Evolutionary conservation across 2,888 invertebrate genomes (phyloP).

Genomic region (Coecobrya sp.): DNA sequence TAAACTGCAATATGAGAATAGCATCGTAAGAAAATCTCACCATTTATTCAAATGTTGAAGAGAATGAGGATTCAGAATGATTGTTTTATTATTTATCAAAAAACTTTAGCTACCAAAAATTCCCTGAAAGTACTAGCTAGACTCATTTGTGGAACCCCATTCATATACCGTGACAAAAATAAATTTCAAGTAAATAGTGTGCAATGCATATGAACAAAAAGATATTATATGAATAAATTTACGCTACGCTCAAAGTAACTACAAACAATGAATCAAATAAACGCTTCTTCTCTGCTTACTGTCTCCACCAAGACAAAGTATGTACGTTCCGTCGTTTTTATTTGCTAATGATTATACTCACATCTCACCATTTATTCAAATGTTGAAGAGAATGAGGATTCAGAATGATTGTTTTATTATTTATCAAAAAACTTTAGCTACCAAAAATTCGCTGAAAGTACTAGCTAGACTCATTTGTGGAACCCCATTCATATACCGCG

Average conservation of each 20-base stretch:
- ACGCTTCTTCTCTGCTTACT: background rate
- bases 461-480: too few species aligned
- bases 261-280: too few species aligned
- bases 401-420: background rate
- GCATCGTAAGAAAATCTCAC: too few species aligned
- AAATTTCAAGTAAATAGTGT: too few species aligned
- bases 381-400: background rate
- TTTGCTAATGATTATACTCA: conserved; percentile 21
- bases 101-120: background rate
- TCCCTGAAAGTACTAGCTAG: too few species aligned
- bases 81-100: background rate
- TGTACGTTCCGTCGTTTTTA: background rate
- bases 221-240: too few species aligned
- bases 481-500: too few species aligned
- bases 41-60: background rate
- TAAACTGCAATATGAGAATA: too few species aligned
- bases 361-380: background rate
- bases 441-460: background rate
- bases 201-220: too few species aligned
- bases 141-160: too few species aligned
- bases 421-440: background rate
- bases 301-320: background rate
- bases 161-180: too few species aligned
- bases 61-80: background rate
- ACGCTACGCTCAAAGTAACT: background rate